Base-by-base conservation (phyloP, 2,888 invertebrate genomes). In the Laspeyria flexula region DNA sequence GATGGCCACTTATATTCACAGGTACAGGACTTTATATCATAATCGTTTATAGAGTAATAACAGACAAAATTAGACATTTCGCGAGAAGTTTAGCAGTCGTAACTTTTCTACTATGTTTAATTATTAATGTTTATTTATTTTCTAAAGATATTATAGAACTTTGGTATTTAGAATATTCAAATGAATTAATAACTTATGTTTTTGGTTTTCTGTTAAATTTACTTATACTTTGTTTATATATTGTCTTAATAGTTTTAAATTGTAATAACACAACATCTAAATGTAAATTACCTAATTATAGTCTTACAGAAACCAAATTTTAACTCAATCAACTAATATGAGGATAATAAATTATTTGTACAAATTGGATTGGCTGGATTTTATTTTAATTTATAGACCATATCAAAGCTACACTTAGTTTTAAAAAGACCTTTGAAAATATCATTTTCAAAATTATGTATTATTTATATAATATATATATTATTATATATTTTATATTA, bases 1-100 rank as follows among this genome's bases (percentile, higher is more conserved):
- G 85, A 55, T 91, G 90, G 90, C 89, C 90, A 1, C 71, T 90
- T 4, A 88, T 89, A 61, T 71, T 88, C 1, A 23, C 85, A 7
- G 86, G 89, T 1, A 88, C 87, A 0, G 53, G 69, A 6, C 64
- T 88, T 0, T 91, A 90, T 49, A 64, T 87, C 3, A 70, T 73
- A 1, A 79, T 88, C 40, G 48, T 91, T 18, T 83, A 77, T 45
- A 80, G 67, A 63, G 85, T 90, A 3, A 30, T 89, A 16, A 79
- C 72, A 25, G 90, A 90, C 30, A 81, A 81, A 60, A 87, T 81
- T 60, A 80, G 88, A 65, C 77, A 78, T 41, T 91, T 87, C 51
- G 86, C 88, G 1, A 76, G 84, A 57, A 85, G 83, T 65, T 73
- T 91, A 7, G 83, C 89, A 1, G 62, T 88, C 0, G 80, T 86